Evolutionary conservation across 1,140 invertebrate species (phyloP).

Genomic region (Atta colombica): DNA sequence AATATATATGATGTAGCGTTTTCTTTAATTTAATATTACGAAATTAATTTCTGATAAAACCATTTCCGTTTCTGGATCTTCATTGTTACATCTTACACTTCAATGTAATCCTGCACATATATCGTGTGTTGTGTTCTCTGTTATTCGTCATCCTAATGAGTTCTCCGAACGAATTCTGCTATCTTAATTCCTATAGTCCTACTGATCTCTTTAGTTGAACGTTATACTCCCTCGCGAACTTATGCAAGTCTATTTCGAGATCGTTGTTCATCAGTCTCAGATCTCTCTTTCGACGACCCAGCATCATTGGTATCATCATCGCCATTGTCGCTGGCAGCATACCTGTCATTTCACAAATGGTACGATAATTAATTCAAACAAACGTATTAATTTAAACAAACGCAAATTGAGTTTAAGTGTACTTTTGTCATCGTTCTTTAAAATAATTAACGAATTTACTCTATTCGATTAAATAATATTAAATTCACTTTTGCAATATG

Average conservation of each 20-base stretch:
- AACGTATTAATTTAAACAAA: neutral
- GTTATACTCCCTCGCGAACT: slow-evolving; percentile 9
- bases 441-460: neutral
- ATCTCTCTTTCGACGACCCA: slow-evolving; percentile 87
- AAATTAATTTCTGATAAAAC: neutral
- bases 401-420: neutral
- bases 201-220: slow-evolving; percentile 40
- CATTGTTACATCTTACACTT: neutral
- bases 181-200: slow-evolving; percentile 31
- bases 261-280: slow-evolving; percentile 20
- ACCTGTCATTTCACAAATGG: slow-evolving; percentile 80
- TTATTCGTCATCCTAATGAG: neutral
- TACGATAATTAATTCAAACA: neutral
- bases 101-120: slow-evolving; percentile 4
- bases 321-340: slow-evolving; percentile 93
- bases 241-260: slow-evolving; percentile 16
- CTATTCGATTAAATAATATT: neutral
- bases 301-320: slow-evolving; percentile 92
- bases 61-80: neutral
- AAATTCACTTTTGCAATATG: neutral
- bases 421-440: neutral
- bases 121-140: neutral
- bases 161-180: slow-evolving; percentile 13
- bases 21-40: neutral
- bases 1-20: neutral